A percentile compares a stretch with the other conserved stretches of the same genome.
These are phyloP conservation scores for Cantharis lateralis DNA, from an alignment of 2,888 invertebrate species.

Conservation along the genomic window DNA sequence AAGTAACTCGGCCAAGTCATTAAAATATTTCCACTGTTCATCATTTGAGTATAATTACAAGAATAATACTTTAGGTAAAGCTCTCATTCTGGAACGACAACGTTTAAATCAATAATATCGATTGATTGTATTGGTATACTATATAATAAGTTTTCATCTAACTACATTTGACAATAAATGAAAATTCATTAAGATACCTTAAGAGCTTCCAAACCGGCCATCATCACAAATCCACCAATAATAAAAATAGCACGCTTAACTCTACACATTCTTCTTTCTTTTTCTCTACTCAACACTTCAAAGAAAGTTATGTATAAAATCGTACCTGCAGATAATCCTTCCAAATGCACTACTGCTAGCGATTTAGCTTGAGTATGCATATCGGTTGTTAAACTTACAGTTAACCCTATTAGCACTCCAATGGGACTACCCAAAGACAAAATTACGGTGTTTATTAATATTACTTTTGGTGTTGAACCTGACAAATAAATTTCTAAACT, in stretches of 20 bases:
- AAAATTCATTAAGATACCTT: conserved; percentile 5
- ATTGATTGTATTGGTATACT: background rate
- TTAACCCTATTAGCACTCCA: conserved; percentile 57
- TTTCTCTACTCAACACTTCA: conserved; percentile 76
- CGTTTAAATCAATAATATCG: background rate
- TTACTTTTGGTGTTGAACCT: conserved; percentile 46
- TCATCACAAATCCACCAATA: conserved; percentile 51
- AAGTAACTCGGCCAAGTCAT: background rate
- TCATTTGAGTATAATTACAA: background rate
- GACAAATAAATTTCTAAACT: conserved; percentile 71
- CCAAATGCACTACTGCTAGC: conserved; percentile 37
- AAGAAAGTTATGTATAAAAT: conserved; percentile 77
- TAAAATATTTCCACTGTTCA: background rate
- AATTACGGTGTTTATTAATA: conserved; percentile 55
- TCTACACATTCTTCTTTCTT: conserved; percentile 60
- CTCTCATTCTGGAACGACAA: background rate
- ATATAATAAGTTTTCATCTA: background rate
- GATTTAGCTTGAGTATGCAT: conserved; percentile 47
- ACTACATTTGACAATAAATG: background rate
- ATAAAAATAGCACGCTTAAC: conserved; percentile 51
- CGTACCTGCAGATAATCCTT: conserved; percentile 77
- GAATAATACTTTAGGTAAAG: background rate
- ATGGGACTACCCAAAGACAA: conserved; percentile 58
- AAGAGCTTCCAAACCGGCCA: conserved; percentile 45
- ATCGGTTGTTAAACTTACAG: conserved; percentile 53